These are phyloP conservation scores for Coenobita brevimanus DNA, from an alignment of 1,140 invertebrate genomes.

Conservation along the genomic window DNA sequence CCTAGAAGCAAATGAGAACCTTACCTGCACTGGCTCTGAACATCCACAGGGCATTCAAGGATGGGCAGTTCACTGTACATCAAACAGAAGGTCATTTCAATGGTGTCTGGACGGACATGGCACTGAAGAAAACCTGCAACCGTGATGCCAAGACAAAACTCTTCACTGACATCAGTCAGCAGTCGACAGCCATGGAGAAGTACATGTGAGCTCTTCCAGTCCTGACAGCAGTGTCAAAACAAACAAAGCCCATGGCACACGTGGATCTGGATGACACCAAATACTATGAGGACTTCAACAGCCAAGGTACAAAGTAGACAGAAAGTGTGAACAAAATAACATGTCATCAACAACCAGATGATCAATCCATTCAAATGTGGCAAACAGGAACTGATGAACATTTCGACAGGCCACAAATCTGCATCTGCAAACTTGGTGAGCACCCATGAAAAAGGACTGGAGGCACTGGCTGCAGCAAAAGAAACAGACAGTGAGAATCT, in stretches of 20 bases:
- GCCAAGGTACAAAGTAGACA: not conserved
- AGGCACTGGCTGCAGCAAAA: not conserved
- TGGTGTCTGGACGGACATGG: slow-evolving; percentile 27
- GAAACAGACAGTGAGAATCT: not conserved
- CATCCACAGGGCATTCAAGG: not conserved
- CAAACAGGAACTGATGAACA: not conserved
- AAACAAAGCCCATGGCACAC: not conserved
- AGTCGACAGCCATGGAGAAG: not conserved
- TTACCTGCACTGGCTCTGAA: not conserved
- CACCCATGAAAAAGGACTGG: not conserved
- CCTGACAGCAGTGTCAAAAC: not conserved
- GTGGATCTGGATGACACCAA: not conserved
- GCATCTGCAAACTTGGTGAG: not conserved
- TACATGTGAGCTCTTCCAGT: not conserved
- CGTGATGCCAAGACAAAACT: not conserved
- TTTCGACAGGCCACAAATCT: not conserved
- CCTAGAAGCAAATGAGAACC: not conserved
- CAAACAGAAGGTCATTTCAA: slow-evolving; percentile 8
- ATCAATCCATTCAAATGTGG: slow-evolving; percentile 2
- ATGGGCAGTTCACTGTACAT: slow-evolving; percentile 7
- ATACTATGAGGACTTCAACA: not conserved
- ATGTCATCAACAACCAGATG: not conserved
- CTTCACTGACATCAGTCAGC: not conserved
- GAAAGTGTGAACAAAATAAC: not conserved
- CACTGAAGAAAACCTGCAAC: slow-evolving; percentile 7